Evolutionary conservation across 2,113 vertebrate genomes (phyloP).

Genomic region (Pteropus alecto): DNA sequence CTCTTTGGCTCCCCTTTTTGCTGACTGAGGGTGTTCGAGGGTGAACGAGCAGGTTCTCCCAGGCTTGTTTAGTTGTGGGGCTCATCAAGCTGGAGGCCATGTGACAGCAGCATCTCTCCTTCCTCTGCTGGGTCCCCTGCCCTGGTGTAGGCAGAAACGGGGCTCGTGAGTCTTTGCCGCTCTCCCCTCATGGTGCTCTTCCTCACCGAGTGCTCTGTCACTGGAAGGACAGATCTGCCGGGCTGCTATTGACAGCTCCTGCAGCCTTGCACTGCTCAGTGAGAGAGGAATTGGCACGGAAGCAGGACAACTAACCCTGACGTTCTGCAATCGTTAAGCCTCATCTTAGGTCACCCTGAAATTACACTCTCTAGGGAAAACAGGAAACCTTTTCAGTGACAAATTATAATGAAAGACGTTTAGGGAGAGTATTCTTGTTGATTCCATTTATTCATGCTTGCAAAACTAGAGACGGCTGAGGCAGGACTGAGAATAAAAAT

Average conservation of each 20-base stretch:
- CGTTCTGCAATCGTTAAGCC: background rate
- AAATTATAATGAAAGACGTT: constrained; percentile 15
- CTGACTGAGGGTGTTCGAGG: background rate
- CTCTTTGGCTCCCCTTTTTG: background rate
- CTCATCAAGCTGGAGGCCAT: background rate
- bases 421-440: constrained; percentile 16
- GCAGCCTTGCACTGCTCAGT: background rate
- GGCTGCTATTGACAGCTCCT: background rate
- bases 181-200: background rate
- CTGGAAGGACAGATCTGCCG: background rate
- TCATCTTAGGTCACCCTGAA: background rate
- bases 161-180: background rate
- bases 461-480: constrained; percentile 22
- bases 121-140: background rate
- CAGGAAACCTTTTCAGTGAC: background rate
- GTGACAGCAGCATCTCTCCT: background rate
- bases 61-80: background rate
- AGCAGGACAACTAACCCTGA: background rate
- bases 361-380: constrained; percentile 5
- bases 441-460: constrained; percentile 34
- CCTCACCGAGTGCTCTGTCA: background rate
- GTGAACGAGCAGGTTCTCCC: background rate
- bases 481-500: constrained; percentile 65
- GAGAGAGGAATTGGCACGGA: background rate
- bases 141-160: background rate